Evolutionary conservation across 2,113 vertebrate species (phyloP).

Genomic region (Oreamnos americanus): DNA sequence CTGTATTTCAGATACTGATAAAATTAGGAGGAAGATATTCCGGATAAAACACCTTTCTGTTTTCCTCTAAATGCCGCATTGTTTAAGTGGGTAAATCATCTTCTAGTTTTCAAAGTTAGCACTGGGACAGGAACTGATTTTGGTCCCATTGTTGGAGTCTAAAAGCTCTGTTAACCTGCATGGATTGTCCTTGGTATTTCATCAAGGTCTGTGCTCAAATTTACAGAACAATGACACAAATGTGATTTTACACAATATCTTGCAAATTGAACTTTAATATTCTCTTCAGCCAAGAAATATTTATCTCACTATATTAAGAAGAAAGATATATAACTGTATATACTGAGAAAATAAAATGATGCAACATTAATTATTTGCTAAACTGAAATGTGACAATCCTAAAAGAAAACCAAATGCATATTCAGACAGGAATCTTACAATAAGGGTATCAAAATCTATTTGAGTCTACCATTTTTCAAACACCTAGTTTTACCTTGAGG

Average conservation of each 20-base stretch:
- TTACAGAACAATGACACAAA: background rate
- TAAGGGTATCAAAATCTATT: background rate
- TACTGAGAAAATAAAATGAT: background rate
- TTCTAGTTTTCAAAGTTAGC: background rate
- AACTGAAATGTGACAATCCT: background rate
- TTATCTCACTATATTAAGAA: background rate
- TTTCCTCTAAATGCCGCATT: background rate
- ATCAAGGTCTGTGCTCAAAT: background rate
- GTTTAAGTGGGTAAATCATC: background rate
- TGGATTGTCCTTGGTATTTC: background rate
- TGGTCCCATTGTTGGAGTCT: background rate
- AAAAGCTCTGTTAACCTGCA: background rate
- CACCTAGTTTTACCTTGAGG: background rate
- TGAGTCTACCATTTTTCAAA: constrained; percentile 3
- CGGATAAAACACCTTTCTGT: background rate
- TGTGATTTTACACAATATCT: background rate
- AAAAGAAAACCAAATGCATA: background rate
- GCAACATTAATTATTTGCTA: background rate
- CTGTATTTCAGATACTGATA: background rate
- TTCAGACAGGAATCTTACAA: background rate
- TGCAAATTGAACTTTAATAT: background rate
- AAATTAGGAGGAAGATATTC: background rate
- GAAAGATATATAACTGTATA: background rate
- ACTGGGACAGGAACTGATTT: background rate
- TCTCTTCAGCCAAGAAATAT: background rate